Evolutionary conservation across 2,888 invertebrate species (phyloP), one percentile per base, ranked within the genome.

Genomic region (Acleris emargana): DNA sequence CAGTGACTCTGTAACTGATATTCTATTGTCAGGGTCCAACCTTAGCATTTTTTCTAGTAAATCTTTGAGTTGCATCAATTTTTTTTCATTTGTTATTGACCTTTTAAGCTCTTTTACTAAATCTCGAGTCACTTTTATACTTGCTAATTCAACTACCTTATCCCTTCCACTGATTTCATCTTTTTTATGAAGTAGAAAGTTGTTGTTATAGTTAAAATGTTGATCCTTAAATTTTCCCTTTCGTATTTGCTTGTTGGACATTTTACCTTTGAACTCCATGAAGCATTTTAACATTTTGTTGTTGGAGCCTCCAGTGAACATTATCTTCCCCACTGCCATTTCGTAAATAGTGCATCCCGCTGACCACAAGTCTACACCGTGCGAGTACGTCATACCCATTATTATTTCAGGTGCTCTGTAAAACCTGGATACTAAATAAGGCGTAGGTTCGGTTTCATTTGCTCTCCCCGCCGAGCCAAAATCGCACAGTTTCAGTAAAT

Each of bases 341-440:
- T 99, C 99, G 87, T 96, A 99, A 74, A 99, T 96, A 43, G 99
- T 99, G 82, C 98, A 98, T n/a, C 98, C 99, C 17, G 98, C 96
- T 42, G 99, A 99, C 99, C 99, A 99, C 94, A 98, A 95, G 88
- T 99, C 99, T 75, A 99, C 97, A 58, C 97, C 97, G 91, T 97
- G 97, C 86, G 98, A 99, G 89, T 99, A 99, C 28, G 96, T 95
- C 83, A 99, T 95, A 42, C 99, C 99, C 76, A 99, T 93, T 86
- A 99, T 99, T 67, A 99, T 99, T 95, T 99, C 99, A 1, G 99
- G 99, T 7, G 99, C 97, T 80, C 99, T 95, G 89, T 99, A 99
- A 93, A 99, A 99, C 76, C 99, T 94, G 62, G 99, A 99, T 62
- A 99, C 99, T 71, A 99, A 94, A 87, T 99, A 99, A 0, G 99